Conservation (phyloP, 2,113 vertebrate species). For the Antennarius striatus region DNA sequence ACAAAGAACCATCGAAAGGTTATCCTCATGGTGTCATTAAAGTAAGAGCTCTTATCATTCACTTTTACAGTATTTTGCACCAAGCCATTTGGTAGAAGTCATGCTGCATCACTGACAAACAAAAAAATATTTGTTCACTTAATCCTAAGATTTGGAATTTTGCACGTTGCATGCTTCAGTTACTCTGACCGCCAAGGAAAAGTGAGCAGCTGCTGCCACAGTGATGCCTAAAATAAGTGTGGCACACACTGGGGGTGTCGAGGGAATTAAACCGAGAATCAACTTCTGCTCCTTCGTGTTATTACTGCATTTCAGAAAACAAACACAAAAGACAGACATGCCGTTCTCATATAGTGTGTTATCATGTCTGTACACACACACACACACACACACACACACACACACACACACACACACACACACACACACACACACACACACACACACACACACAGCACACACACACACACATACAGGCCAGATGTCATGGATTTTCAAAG, state of each 20-base stretch:
- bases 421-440: background rate
- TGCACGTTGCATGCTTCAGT: constrained; percentile 36
- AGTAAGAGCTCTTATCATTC: too few relatives aligned
- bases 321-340: constrained; percentile 21
- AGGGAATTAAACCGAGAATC: constrained; percentile 57
- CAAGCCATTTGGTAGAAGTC: too few relatives aligned
- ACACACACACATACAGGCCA: background rate
- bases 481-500: constrained; percentile 15
- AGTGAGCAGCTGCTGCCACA: constrained; percentile 62
- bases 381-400: too few relatives aligned
- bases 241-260: constrained; percentile 51
- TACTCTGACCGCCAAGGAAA: constrained; percentile 49
- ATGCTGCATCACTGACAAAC: too few relatives aligned
- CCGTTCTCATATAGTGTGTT: constrained; percentile 13
- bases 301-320: constrained; percentile 25
- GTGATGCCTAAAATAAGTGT: constrained; percentile 54
- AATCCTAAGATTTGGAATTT: constrained; percentile 28
- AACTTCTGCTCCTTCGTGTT: constrained; percentile 32
- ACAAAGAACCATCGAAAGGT: too few relatives aligned
- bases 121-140: constrained; percentile 11
- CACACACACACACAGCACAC: too few relatives aligned
- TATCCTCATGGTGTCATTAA: too few relatives aligned
- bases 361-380: constrained; percentile 27
- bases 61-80: too few relatives aligned
- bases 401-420: too few relatives aligned